Evolutionary conservation across 1,140 invertebrate species (phyloP).

Genomic region (Aphaenogaster rudis): DNA sequence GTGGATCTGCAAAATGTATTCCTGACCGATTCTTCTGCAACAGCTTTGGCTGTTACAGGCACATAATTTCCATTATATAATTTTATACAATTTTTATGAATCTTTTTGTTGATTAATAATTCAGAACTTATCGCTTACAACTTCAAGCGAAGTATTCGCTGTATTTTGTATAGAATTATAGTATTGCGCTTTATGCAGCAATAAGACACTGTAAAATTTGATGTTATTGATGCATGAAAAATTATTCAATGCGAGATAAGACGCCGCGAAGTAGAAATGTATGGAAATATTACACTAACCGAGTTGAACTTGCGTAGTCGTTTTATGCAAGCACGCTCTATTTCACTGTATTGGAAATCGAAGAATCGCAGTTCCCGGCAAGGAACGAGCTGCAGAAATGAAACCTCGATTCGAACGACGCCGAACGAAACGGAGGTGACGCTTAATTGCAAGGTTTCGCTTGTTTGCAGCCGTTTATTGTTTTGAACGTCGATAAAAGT

Average conservation of each 20-base stretch:
- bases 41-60: too few species aligned
- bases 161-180: not conserved
- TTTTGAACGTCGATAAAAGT: constrained; percentile 12
- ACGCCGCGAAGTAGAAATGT: constrained; percentile 48
- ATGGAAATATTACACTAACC: constrained; percentile 47
- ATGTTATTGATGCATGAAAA: constrained; percentile 39
- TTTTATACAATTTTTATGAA: not conserved
- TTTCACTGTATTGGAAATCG: constrained; percentile 62
- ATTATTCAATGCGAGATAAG: constrained; percentile 57
- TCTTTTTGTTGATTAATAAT: constrained; percentile 3
- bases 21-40: not conserved
- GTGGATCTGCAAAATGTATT: not conserved
- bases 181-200: not conserved
- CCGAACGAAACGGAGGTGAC: constrained; percentile 35
- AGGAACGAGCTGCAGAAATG: constrained; percentile 38
- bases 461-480: constrained; percentile 39
- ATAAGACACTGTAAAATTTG: constrained; percentile 23
- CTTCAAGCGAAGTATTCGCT: not conserved
- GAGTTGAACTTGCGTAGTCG: constrained; percentile 55
- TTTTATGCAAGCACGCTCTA: constrained; percentile 61
- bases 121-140: not conserved
- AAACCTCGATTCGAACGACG: constrained; percentile 39
- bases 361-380: constrained; percentile 45
- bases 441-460: constrained; percentile 60
- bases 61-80: not conserved